phyloP scores from a whole-genome alignment of 2,113 vertebrate species.

The Fregata magnificens region DNA sequence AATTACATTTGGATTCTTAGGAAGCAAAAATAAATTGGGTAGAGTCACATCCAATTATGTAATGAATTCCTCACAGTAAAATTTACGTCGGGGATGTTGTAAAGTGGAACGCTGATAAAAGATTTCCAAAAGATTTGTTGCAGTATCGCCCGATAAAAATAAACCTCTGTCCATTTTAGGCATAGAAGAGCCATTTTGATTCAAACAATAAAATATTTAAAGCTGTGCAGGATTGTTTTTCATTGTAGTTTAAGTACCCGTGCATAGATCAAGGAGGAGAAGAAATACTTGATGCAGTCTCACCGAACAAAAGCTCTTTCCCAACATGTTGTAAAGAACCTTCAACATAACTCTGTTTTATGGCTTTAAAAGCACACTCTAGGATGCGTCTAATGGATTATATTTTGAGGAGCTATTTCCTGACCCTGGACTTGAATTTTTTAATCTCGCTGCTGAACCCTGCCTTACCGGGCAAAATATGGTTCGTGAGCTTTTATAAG shows the following conservation, averaged over 20 bases:
- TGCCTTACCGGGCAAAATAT: not conserved
- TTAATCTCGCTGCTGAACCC: not conserved
- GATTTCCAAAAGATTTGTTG: constrained; percentile 23
- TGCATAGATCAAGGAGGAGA: not conserved
- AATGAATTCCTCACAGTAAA: constrained; percentile 47
- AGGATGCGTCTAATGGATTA: not conserved
- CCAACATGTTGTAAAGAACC: not conserved
- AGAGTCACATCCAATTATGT: constrained; percentile 49
- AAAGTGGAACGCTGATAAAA: constrained; percentile 13
- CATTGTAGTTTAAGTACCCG: not conserved
- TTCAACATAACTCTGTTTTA: not conserved
- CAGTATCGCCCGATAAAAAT: not conserved
- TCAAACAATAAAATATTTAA: constrained; percentile 20
- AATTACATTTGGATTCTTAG: constrained; percentile 38
- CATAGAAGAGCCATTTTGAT: constrained; percentile 19
- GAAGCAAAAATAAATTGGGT: constrained; percentile 44
- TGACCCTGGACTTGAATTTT: not conserved
- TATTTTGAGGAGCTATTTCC: not conserved
- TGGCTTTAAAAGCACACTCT: constrained; percentile 2
- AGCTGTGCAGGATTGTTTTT: not conserved
- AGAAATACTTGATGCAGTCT: not conserved
- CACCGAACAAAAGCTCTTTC: not conserved
- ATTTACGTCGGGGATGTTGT: not conserved
- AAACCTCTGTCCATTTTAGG: constrained; percentile 1
- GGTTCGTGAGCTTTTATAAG: not conserved